Base-by-base conservation (phyloP, 2,113 vertebrate species). In the Zosterops japonicus region DNA sequence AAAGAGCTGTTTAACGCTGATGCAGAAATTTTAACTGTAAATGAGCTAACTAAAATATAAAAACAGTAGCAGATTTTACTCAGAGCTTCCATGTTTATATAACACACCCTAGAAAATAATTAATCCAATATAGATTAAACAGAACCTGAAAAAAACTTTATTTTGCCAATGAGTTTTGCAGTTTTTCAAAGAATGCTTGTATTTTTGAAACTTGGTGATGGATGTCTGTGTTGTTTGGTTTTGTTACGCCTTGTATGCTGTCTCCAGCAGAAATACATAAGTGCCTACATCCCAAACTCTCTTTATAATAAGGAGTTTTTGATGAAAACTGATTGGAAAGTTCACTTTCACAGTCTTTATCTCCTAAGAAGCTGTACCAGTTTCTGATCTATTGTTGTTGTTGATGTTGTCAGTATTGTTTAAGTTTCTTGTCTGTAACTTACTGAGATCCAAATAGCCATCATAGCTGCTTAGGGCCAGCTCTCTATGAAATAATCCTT, bases 111-210 rank as follows among this genome's bases (percentile, higher is more conserved):
- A 64, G 29, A 72, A 94, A 83, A 92, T 36, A 67, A 63, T 83
- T 39, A 55, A 35, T 31, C 61, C 8, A 39, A 52, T 39, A n/a
- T 1, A 44, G 28, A 68, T 71, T 63, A 50, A 85, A 64, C 12
- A 79, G 35, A 29, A 83, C 8, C 11, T 83, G 47, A 78, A 88
- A 46, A 35, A 53, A 10, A 4, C 8, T 46, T 46, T 8, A 11
- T 78, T 78, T 87, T 78, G 15, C 29, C 39, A 7, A 46, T 29
- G 18, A 0, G 69, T 28, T 87, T 53, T 39, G 23, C 23, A 47
- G 7, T 41, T 70, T 87, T 78, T 78, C 0, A 0, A 63, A 29
- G 28, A 63, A 61, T 12, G 25, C 2, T 55, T 29, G 0, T 27
- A 27, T 39, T 86, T 86, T 53, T 67, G n/a, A 46, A 61, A 83